These are phyloP conservation scores for Subanguina moxae DNA, from an alignment of 1,140 invertebrate species.

Conservation along the genomic window DNA sequence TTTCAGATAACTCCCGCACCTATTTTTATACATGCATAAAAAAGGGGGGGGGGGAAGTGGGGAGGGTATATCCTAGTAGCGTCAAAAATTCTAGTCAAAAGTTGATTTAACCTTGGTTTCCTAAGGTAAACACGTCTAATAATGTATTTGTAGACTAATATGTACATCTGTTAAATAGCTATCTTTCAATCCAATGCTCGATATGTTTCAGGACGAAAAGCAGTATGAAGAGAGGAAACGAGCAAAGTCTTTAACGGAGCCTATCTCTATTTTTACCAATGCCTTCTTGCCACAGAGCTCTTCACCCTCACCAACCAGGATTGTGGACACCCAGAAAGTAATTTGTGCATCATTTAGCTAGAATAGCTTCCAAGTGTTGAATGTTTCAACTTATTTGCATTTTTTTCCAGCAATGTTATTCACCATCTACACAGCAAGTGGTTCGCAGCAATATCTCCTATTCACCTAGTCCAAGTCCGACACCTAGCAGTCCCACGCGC, in stretches of 20 bases:
- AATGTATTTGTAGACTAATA: too few species aligned
- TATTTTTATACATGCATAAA: too few species aligned
- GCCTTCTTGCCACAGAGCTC: conserved; percentile 42
- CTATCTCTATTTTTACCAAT: conserved; percentile 48
- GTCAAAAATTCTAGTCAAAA: too few species aligned
- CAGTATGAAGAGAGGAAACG: conserved; percentile 44
- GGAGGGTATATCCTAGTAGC: too few species aligned
- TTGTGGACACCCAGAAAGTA: conserved; percentile 42
- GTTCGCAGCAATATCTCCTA: conserved; percentile 44
- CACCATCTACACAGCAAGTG: conserved; percentile 42
- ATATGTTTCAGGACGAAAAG: conserved; percentile 43
- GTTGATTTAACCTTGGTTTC: too few species aligned
- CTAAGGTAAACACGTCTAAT: too few species aligned
- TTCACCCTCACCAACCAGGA: conserved; percentile 38
- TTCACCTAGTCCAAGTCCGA: conserved; percentile 47
- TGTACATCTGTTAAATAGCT: not conserved
- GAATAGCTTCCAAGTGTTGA: not conserved
- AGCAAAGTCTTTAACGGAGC: conserved; percentile 46
- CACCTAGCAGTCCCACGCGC: conserved; percentile 36
- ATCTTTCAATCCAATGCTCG: not conserved
- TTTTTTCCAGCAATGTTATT: conserved; percentile 47
- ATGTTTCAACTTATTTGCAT: not conserved
- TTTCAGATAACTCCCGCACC: not conserved
- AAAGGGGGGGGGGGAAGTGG: too few species aligned
- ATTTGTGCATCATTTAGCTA: not conserved